These are phyloP conservation scores for Spea hammondii DNA, from an alignment of 2,797 vertebrate species.

Conservation along the genomic window DNA sequence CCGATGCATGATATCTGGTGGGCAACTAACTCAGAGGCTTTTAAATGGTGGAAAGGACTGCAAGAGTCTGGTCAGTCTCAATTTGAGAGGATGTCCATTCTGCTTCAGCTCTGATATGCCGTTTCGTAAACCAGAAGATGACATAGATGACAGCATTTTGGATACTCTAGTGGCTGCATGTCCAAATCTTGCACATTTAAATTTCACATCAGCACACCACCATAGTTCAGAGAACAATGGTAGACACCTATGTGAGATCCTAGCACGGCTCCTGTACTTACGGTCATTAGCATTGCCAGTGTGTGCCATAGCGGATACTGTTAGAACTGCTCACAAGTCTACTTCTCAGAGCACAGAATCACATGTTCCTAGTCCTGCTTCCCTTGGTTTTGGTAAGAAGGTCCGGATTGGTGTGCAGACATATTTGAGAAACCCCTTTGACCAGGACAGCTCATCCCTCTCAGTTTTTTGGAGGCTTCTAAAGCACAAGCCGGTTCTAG, in stretches of 20 bases:
- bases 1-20: conserved; percentile 80
- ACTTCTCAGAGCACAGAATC: conserved; percentile 45
- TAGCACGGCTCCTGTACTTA: conserved; percentile 76
- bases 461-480: conserved; percentile 76
- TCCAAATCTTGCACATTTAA: conserved; percentile 81
- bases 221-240: conserved; percentile 75
- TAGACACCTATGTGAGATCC: conserved; percentile 81
- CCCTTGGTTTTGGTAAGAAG: conserved; percentile 80
- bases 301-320: conserved; percentile 78
- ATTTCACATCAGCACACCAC: conserved; percentile 92
- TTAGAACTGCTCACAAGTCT: conserved; percentile 58
- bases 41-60: conserved; percentile 78
- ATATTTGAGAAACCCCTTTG: conserved; percentile 62
- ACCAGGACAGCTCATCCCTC: conserved; percentile 61
- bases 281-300: conserved; percentile 84
- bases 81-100: conserved; percentile 87
- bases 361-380: conserved; percentile 56
- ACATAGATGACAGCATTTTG: conserved; percentile 77
- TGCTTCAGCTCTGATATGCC: conserved; percentile 76
- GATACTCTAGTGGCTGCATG: conserved; percentile 77
- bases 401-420: conserved; percentile 80
- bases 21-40: conserved; percentile 78
- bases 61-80: conserved; percentile 80
- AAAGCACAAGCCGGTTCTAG: conserved; percentile 73
- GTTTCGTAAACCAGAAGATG: conserved; percentile 79